phyloP scores from a whole-genome alignment of 2,113 vertebrate species.

The Fulmarus glacialis region DNA sequence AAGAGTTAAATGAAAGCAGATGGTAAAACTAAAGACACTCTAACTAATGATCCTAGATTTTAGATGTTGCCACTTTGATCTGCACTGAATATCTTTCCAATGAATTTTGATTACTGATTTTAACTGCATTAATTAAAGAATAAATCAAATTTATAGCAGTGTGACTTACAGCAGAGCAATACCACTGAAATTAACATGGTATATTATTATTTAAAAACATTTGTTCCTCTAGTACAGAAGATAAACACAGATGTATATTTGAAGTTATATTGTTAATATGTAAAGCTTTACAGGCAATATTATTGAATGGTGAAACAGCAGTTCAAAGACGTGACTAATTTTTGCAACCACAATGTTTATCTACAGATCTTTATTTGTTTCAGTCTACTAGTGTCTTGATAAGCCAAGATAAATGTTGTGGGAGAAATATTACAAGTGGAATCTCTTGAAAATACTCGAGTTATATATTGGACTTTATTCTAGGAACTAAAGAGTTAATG shows the following conservation, averaged over 20 bases:
- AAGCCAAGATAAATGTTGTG: not conserved
- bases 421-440: not conserved
- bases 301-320: not conserved
- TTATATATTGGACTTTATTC: not conserved
- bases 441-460: not conserved
- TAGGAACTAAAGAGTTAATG: not conserved
- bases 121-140: conserved; percentile 31
- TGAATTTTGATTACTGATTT: conserved; percentile 46
- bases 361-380: not conserved
- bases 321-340: not conserved
- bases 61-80: not conserved
- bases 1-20: conserved; percentile 12
- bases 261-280: not conserved
- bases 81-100: conserved; percentile 12
- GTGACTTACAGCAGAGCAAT: not conserved
- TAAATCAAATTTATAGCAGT: not conserved
- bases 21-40: not conserved
- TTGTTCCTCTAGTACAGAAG: not conserved
- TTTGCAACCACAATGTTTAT: not conserved
- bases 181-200: not conserved
- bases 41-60: not conserved
- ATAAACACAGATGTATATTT: conserved; percentile 14
- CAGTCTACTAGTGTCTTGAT: not conserved
- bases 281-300: not conserved
- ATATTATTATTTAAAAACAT: not conserved